phyloP scores from a whole-genome alignment of 2,113 vertebrate genomes.

The Campylomormyrus numenius region DNA sequence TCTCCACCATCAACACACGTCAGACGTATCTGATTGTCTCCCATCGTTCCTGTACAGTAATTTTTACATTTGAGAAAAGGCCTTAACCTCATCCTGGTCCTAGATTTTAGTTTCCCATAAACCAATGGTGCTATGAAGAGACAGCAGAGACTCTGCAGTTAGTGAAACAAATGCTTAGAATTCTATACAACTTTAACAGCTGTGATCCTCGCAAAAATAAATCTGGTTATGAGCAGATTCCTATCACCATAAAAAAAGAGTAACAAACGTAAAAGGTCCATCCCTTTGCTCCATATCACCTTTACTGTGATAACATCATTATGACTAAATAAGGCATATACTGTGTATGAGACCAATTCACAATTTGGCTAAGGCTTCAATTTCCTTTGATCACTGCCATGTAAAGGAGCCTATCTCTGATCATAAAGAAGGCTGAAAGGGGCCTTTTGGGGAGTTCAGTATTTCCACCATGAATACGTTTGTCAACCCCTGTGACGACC shows the following conservation, averaged over 20 bases:
- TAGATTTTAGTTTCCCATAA: not conserved
- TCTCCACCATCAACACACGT: not conserved
- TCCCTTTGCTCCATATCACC: not conserved
- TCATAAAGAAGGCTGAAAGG: not conserved
- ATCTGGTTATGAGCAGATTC: not conserved
- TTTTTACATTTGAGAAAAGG: not conserved
- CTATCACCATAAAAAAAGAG: not conserved
- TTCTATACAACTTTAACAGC: not conserved
- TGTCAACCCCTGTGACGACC: not conserved
- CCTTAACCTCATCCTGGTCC: not conserved
- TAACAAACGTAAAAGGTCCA: not conserved
- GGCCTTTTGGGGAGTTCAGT: not conserved
- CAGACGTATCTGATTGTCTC: not conserved
- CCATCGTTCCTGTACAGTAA: not conserved
- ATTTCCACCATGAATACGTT: not conserved
- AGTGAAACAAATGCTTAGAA: not conserved
- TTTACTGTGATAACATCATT: not conserved
- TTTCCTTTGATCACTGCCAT: not conserved
- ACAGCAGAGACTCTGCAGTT: not conserved
- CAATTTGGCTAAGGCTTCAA: not conserved
- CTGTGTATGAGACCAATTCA: not conserved
- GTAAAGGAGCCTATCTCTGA: not conserved
- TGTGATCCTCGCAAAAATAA: not conserved
- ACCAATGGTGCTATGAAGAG: not conserved
- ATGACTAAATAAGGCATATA: not conserved